These are phyloP conservation scores for Dipodomys stephensi DNA, from an alignment of 2,113 vertebrate species.

Conservation along the genomic window DNA sequence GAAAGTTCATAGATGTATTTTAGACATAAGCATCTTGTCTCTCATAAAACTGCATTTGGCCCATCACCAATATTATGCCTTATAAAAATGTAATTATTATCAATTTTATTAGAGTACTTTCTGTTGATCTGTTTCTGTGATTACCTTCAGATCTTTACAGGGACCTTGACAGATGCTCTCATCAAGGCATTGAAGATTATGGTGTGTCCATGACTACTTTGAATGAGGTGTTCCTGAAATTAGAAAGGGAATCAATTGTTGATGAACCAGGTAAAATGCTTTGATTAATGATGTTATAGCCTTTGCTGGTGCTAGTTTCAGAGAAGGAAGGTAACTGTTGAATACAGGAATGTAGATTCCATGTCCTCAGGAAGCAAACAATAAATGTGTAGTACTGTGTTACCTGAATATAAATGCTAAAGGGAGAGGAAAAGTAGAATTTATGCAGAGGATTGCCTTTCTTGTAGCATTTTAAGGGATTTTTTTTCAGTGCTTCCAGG, in stretches of 20 bases:
- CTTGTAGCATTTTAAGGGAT: neutral
- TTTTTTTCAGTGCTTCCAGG: neutral
- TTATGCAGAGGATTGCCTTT: neutral
- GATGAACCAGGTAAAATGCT: conserved; percentile 88
- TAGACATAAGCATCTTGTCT: neutral
- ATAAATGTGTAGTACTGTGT: neutral
- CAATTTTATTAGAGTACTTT: neutral
- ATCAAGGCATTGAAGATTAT: conserved; percentile 90
- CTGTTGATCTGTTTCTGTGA: neutral
- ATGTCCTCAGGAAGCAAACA: neutral
- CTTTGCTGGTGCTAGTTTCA: neutral
- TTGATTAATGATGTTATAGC: neutral
- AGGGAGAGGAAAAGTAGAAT: neutral
- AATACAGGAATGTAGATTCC: too few relatives aligned
- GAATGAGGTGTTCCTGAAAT: conserved; percentile 94
- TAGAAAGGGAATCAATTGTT: conserved; percentile 90
- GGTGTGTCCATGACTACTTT: conserved; percentile 95
- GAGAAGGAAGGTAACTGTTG: neutral
- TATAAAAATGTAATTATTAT: neutral
- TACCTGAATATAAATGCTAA: neutral
- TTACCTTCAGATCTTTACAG: conserved; percentile 89
- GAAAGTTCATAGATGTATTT: neutral
- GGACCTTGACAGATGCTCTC: conserved; percentile 88
- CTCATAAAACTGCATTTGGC: neutral
- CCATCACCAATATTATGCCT: neutral